Conservation (phyloP, 2,113 vertebrate species). For the Pyrgilauda ruficollis region DNA sequence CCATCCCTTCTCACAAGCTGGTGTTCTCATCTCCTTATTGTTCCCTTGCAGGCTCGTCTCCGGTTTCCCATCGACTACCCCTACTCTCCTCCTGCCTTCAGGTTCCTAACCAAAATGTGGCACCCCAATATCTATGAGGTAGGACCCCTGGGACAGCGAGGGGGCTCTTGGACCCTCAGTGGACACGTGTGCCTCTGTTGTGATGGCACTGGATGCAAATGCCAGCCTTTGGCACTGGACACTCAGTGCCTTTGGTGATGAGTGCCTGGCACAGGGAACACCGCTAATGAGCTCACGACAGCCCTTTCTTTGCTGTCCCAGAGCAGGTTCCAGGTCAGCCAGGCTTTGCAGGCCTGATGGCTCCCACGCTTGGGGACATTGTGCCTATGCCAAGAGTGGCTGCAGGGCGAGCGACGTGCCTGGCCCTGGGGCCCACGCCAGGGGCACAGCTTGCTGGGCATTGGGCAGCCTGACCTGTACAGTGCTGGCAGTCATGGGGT, state of each 20-base stretch:
- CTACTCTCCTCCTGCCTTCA: constrained; percentile 93
- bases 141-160: neutral
- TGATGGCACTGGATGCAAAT: neutral
- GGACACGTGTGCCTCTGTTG: accelerated
- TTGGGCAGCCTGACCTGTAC: neutral
- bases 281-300: neutral
- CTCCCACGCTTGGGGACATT: neutral
- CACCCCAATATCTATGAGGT: constrained; percentile 99
- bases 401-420: accelerated
- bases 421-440: neutral
- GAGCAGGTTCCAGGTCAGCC: neutral
- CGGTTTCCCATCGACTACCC: constrained; percentile 95
- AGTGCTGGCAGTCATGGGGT: accelerated
- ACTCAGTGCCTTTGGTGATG: neutral
- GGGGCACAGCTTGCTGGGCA: neutral
- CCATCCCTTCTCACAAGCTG: neutral
- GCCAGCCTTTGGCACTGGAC: neutral
- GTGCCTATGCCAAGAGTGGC: neutral
- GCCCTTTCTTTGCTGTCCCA: neutral
- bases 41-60: constrained; percentile 82
- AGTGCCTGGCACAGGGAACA: neutral
- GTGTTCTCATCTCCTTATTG: neutral
- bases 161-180: neutral
- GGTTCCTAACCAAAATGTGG: constrained; percentile 98
- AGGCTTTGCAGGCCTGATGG: neutral